Evolutionary conservation across 2,888 invertebrate species (phyloP), one percentile per base, ranked within the genome.

Genomic region (Macrosiphum euphorbiae): DNA sequence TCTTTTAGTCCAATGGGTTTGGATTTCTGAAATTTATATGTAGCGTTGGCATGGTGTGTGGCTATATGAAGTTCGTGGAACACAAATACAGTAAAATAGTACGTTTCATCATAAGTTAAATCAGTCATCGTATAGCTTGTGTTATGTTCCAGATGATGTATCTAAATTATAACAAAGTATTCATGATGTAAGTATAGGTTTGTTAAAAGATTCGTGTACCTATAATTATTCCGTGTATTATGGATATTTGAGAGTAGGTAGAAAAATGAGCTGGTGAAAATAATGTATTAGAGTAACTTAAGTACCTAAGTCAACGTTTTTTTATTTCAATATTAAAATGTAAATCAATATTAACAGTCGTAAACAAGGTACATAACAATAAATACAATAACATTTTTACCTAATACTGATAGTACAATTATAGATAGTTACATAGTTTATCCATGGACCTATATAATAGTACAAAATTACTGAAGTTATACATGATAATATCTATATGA

Each of bases 11-110:
- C 95, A 55, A 97, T 95, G 0, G 96, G 95, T 88, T 95, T 95
- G 8, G 95, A 95, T 41, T 95, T 95, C 58, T 95, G 95, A 95
- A 96, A 96, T 94, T 95, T 95, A 35, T 96, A 95, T 11, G 95
- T 95, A 3, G 96, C 95, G 16, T 96, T 96, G n/a, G 96, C 96
- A 95, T 96, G 96, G 0, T 96, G 96, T 94, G 96, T 96, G 28
- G 96, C 96, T 61, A 96, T 95, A 95, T 96, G 96, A 11, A 96
- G 96, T 86, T 96, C 96, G 95, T 97, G 96, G 47, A 96, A 96
- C 5, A 96, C 96, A 95, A 96, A 97, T 41, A 97, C 96, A 95
- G 96, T 96, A 93, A 97, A 96, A 95, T 96, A 96, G 95, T 97
- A 97, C 52, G 95, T 94, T 86, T 95, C 94, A 41, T 96, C 96